Conservation (phyloP, 2,888 invertebrate species). For the Drosophila tanythrix region DNA sequence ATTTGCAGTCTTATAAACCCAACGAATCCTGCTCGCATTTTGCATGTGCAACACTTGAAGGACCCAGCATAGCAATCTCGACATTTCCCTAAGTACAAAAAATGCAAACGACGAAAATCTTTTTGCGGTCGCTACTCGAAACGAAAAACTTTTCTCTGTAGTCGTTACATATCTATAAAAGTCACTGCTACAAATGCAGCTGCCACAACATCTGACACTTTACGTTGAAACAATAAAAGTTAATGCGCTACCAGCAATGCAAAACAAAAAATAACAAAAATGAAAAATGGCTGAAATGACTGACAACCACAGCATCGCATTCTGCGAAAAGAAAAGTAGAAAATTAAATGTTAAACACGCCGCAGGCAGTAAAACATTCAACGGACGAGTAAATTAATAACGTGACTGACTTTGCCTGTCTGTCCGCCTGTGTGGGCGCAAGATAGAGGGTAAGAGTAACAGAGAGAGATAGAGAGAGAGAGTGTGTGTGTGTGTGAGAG, state of each 20-base stretch:
- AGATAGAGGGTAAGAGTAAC: no score
- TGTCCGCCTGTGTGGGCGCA: not conserved
- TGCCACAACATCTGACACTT: constrained; percentile 9
- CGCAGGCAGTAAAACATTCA: constrained; percentile 27
- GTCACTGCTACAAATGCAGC: constrained; percentile 32
- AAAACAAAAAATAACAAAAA: not conserved
- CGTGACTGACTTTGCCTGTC: constrained; percentile 9
- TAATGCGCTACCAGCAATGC: not conserved
- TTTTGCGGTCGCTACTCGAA: not conserved
- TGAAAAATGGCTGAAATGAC: constrained; percentile 15
- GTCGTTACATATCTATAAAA: constrained; percentile 29
- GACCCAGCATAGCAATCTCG: not conserved
- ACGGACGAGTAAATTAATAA: constrained; percentile 27
- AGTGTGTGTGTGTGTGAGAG: no score
- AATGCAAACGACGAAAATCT: not conserved
- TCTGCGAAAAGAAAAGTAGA: constrained; percentile 3
- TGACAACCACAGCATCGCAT: constrained; percentile 31
- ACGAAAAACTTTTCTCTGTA: not conserved
- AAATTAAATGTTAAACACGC: constrained; percentile 18
- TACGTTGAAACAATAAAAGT: constrained; percentile 28
- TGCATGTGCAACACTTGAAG: not conserved
- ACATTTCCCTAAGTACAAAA: not conserved
- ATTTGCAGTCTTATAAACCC: not conserved
- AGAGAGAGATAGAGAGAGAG: no score
- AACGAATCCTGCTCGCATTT: not conserved